A percentile compares a stretch with the other conserved stretches of the same genome.
Evolutionary conservation across 2,113 vertebrate species (phyloP).

Genomic region (Andinoacara biseriatus): DNA sequence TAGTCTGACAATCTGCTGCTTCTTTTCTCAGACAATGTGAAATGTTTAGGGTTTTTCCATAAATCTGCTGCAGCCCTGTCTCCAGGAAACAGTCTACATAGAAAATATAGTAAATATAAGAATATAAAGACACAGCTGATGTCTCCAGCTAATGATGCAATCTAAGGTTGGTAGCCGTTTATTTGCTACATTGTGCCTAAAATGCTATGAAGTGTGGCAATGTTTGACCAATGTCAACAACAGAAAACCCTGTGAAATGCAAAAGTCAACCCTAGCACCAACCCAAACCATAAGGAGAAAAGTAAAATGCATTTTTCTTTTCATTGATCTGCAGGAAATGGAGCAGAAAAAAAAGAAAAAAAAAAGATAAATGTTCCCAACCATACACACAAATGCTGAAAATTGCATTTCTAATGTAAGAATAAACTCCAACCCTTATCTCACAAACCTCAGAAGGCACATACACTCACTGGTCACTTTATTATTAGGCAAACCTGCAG

Average conservation of each 20-base stretch:
- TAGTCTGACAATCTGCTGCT: not conserved
- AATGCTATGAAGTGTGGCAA: not conserved
- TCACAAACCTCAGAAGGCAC: no score
- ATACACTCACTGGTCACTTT: no score
- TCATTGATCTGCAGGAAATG: not conserved
- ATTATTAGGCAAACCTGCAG: no score
- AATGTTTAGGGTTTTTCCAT: not conserved
- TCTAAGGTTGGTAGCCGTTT: not conserved
- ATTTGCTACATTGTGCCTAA: not conserved
- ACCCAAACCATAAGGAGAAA: not conserved
- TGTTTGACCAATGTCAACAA: not conserved
- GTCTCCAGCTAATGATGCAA: not conserved
- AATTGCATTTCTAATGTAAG: not conserved
- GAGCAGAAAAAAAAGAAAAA: not conserved
- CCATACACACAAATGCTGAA: not conserved
- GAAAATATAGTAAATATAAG: no score
- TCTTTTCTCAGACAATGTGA: not conserved
- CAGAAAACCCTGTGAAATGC: not conserved
- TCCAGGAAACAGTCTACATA: not conserved
- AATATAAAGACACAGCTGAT: no score
- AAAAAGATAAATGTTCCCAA: no score
- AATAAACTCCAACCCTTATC: not conserved
- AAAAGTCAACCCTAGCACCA: not conserved
- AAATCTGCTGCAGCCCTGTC: not conserved
- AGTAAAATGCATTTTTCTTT: no score